phyloP scores from a whole-genome alignment of 2,888 invertebrate species.

The Embidobia sp. region DNA sequence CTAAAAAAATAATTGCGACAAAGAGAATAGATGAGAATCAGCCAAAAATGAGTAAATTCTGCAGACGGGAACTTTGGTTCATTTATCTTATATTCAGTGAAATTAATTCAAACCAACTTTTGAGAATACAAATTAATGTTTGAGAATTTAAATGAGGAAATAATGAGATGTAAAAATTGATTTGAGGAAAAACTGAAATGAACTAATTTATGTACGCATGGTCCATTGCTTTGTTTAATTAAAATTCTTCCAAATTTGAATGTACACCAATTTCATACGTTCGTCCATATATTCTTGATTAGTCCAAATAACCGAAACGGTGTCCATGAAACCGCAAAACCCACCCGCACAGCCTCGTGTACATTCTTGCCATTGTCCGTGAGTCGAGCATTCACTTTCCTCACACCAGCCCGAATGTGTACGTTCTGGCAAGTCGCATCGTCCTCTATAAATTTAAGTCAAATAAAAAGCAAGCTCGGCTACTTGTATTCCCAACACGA shows the following conservation, averaged over 20 bases:
- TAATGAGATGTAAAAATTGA: no score
- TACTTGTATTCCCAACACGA: slow-evolving; percentile 37
- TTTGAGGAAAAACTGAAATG: no score
- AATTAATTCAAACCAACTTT: no score
- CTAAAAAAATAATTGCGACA: no score
- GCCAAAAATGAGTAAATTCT: no score
- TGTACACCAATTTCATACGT: slow-evolving; percentile 19
- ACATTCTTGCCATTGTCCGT: slow-evolving; percentile 46
- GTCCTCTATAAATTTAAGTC: slow-evolving; percentile 38
- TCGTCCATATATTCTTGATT: slow-evolving; percentile 41
- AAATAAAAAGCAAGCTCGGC: slow-evolving; percentile 43
- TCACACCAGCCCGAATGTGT: slow-evolving; percentile 25
- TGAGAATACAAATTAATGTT: no score
- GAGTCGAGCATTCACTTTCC: slow-evolving; percentile 46
- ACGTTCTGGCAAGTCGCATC: slow-evolving; percentile 18
- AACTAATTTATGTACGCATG: slow-evolving; percentile 31
- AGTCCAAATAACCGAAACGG: slow-evolving; percentile 43
- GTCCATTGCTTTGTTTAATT: slow-evolving; percentile 36
- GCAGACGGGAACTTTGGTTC: no score
- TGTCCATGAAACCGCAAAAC: slow-evolving; percentile 40
- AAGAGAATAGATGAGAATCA: no score
- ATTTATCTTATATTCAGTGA: no score
- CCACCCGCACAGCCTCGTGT: slow-evolving; percentile 6
- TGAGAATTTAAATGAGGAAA: no score
- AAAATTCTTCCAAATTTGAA: slow-evolving; percentile 24